Conservation (phyloP, 2,113 vertebrate genomes). For the Embiotoca jacksoni region DNA sequence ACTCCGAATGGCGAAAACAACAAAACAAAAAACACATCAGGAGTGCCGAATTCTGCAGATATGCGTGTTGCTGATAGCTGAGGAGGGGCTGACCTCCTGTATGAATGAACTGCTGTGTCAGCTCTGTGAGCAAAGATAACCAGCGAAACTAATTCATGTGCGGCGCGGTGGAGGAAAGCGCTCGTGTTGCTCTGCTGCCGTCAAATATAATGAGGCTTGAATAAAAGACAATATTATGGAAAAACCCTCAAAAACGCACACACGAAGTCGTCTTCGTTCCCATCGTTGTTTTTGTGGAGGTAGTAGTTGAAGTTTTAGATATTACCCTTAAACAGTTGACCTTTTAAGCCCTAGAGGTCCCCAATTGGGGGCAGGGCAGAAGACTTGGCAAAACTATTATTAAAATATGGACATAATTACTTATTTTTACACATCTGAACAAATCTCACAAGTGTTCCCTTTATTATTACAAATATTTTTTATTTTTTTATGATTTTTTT, state of each 20-base stretch:
- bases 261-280: slow-evolving; percentile 12
- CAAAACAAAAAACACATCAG: slow-evolving; percentile 14
- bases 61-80: slow-evolving; percentile 47
- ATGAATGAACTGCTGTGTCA: slow-evolving; percentile 59
- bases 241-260: slow-evolving; percentile 3
- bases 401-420: no score
- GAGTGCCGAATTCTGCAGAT: slow-evolving; percentile 24
- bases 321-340: no score
- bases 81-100: slow-evolving; percentile 24
- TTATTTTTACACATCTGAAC: no score
- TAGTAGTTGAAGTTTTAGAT: no score
- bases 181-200: slow-evolving; percentile 12
- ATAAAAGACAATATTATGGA: neutral
- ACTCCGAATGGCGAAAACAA: neutral
- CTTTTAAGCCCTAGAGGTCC: no score
- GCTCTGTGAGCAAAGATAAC: slow-evolving; percentile 62
- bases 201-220: neutral
- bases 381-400: no score
- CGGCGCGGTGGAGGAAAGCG: neutral
- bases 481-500: no score
- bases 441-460: no score
- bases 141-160: neutral
- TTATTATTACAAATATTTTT: no score
- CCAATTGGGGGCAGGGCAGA: no score
- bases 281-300: neutral